Evolutionary conservation across 2,888 invertebrate species (phyloP).

Genomic region (Carterocephalus palaemon): DNA sequence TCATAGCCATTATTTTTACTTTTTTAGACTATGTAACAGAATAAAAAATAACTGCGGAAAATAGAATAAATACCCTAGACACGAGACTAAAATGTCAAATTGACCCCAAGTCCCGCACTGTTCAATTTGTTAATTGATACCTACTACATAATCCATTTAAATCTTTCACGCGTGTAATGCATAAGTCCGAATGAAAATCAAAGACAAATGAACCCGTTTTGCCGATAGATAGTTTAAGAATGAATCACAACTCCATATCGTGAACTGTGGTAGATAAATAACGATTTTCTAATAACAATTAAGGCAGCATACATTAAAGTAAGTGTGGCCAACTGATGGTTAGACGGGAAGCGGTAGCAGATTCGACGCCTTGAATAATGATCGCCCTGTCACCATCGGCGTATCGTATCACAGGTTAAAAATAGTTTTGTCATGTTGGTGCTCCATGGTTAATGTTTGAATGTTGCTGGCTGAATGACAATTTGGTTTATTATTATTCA

Average conservation of each 20-base stretch:
- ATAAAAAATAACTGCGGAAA: no score
- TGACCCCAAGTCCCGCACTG: no score
- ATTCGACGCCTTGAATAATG: slow-evolving; percentile 61
- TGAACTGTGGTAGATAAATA: slow-evolving; percentile 17
- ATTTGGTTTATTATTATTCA: slow-evolving; percentile 3
- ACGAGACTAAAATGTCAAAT: no score
- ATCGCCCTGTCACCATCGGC: slow-evolving; percentile 27
- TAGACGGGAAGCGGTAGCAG: slow-evolving; percentile 69
- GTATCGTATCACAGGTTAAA: slow-evolving; percentile 2
- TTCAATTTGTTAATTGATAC: no score
- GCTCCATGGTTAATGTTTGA: slow-evolving; percentile 3
- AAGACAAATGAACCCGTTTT: no score
- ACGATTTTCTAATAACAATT: slow-evolving; percentile 37
- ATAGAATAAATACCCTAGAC: no score
- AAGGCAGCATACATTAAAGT: slow-evolving; percentile 31
- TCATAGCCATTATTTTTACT: no score
- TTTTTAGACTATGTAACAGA: no score
- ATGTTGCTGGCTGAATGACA: slow-evolving; percentile 8
- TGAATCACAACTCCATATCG: slow-evolving; percentile 14
- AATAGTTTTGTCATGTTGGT: slow-evolving; percentile 17
- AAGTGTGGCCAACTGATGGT: slow-evolving; percentile 44
- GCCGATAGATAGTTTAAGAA: slow-evolving; percentile 16
- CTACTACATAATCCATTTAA: no score
- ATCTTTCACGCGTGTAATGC: no score
- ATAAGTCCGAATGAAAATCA: slow-evolving; percentile 1